These are phyloP conservation scores for Spermophilus dauricus DNA, from an alignment of 2,113 vertebrate species.

Conservation along the genomic window DNA sequence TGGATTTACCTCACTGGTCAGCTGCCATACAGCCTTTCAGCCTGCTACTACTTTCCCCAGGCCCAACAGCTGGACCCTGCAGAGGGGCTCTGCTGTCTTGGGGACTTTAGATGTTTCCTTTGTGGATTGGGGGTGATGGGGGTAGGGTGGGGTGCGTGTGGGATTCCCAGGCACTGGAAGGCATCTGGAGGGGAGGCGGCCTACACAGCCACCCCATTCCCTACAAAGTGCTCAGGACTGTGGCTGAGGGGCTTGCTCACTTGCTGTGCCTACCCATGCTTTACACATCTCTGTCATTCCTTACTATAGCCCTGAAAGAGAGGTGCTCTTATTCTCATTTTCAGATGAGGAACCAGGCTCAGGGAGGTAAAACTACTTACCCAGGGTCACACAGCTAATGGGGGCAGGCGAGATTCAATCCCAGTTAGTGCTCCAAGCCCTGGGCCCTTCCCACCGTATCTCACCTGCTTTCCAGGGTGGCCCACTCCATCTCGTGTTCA, in stretches of 20 bases:
- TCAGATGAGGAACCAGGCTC: neutral
- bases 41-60: accelerated
- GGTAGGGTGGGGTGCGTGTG: neutral
- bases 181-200: neutral
- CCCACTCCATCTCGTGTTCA: neutral
- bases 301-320: neutral
- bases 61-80: neutral
- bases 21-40: neutral
- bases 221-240: neutral
- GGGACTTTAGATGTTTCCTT: neutral
- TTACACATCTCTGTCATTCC: neutral
- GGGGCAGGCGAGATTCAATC: neutral
- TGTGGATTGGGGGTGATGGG: neutral
- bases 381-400: neutral
- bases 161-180: neutral
- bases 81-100: neutral
- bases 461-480: neutral
- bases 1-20: neutral
- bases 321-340: neutral
- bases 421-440: neutral
- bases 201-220: neutral
- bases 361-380: neutral
- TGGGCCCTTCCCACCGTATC: no score
- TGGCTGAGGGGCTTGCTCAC: neutral
- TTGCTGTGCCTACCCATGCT: neutral